Percentiles rank a stretch among this genome's conserved stretches.
Conservation (phyloP, 64 coral and sea anemone species). For the Cladopsammia gracilis region DNA sequence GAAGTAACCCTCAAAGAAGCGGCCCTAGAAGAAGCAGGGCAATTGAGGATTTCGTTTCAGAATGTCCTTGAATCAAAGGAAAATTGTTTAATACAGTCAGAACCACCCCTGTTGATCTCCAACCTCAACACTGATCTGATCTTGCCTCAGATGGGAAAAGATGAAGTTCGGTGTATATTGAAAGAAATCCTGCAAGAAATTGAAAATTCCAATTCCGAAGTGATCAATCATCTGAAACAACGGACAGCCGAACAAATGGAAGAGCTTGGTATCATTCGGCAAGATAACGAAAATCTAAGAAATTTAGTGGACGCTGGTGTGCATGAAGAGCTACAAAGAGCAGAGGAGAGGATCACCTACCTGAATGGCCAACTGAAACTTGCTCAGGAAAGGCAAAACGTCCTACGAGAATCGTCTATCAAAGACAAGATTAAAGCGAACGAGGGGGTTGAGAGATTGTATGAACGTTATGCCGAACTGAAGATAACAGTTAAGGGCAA, state of each 20-base stretch:
- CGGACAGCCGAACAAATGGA: background rate
- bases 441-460: background rate
- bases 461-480: slow-evolving; percentile 19
- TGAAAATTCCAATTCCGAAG: slow-evolving; percentile 31
- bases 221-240: background rate
- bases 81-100: background rate
- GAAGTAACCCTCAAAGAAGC: slow-evolving; percentile 6
- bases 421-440: slow-evolving; percentile 8
- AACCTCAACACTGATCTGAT: slow-evolving; percentile 22
- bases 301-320: background rate
- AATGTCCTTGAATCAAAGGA: slow-evolving; percentile 39
- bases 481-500: background rate
- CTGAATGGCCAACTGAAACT: slow-evolving; percentile 12
- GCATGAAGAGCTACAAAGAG: slow-evolving; percentile 15
- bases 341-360: slow-evolving; percentile 10
- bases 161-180: slow-evolving; percentile 16
- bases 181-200: slow-evolving; percentile 29
- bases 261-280: background rate
- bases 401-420: background rate
- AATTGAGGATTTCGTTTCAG: background rate
- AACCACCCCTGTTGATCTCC: slow-evolving; percentile 19
- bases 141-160: slow-evolving; percentile 28
- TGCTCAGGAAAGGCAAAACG: slow-evolving; percentile 9
- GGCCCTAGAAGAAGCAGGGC: background rate
- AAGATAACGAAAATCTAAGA: slow-evolving; percentile 31